phyloP scores from a whole-genome alignment of 2,113 vertebrate genomes.

The Syngnathus scovelli region DNA sequence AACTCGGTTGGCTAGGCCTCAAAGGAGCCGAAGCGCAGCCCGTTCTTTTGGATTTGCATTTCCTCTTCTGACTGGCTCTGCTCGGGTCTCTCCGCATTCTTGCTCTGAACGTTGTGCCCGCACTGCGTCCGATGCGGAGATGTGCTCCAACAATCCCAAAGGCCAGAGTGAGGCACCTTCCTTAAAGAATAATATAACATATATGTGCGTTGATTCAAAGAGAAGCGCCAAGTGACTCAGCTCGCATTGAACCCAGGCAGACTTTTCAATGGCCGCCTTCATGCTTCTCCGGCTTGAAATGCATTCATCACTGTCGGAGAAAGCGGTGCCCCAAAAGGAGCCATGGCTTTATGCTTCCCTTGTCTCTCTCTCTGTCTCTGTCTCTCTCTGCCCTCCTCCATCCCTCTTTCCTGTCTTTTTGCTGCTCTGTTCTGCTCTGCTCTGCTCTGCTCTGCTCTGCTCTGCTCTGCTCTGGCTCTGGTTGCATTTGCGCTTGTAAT shows the following conservation, averaged over 20 bases:
- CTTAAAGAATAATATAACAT: constrained; percentile 50
- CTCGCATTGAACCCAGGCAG: constrained; percentile 47
- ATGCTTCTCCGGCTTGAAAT: constrained; percentile 54
- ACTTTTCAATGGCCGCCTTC: constrained; percentile 60
- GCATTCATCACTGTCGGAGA: constrained; percentile 57
- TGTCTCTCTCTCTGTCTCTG: too few species aligned
- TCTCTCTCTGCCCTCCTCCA: neutral
- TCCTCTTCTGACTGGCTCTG: constrained; percentile 21
- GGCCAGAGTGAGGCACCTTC: constrained; percentile 28
- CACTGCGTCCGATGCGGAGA: constrained; percentile 41
- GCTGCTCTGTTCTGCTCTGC: constrained; percentile 3
- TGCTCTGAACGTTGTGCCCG: constrained; percentile 31
- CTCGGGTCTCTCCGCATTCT: constrained; percentile 16
- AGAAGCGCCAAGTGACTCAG: constrained; percentile 44
- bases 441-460: too few species aligned
- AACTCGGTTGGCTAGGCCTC: constrained; percentile 60
- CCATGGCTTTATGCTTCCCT: neutral
- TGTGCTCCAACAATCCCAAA: constrained; percentile 38
- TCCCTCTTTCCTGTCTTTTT: constrained; percentile 30
- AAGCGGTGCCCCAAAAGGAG: constrained; percentile 8
- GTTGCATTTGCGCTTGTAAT: constrained; percentile 66
- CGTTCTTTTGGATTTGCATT: constrained; percentile 59
- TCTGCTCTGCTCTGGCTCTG: constrained; percentile 17
- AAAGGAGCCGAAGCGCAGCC: constrained; percentile 19
- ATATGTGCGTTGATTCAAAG: constrained; percentile 11